These are phyloP conservation scores for Chrysolina americana DNA, from an alignment of 2,888 invertebrate species.

Conservation along the genomic window DNA sequence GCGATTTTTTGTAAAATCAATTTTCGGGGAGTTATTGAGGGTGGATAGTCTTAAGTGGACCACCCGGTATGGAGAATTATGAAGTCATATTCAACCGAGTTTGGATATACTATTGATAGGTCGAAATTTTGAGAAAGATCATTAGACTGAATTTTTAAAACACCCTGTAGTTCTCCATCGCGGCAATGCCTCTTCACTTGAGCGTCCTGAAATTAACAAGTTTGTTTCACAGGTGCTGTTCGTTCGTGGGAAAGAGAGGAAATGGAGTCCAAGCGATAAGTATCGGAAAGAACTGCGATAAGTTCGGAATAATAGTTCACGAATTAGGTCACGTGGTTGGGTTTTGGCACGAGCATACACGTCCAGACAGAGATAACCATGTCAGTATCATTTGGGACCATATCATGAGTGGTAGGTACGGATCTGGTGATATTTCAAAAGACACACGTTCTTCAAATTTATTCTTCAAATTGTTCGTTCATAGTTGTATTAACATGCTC, in stretches of 20 bases:
- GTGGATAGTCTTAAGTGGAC: no score
- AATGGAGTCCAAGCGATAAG: slow-evolving; percentile 96
- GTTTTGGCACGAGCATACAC: slow-evolving; percentile 99
- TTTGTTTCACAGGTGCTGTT: slow-evolving; percentile 85
- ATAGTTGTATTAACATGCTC: no score
- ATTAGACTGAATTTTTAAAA: no score
- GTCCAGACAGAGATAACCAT: slow-evolving; percentile 96
- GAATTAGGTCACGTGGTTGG: slow-evolving; percentile 96
- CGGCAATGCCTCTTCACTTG: no score
- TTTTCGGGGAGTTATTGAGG: no score
- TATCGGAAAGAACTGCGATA: slow-evolving; percentile 98
- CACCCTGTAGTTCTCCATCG: no score
- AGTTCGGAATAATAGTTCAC: slow-evolving; percentile 98
- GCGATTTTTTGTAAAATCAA: no score
- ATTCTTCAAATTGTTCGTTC: no score
- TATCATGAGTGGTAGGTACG: slow-evolving; percentile 89
- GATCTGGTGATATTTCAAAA: not conserved
- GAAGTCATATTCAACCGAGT: no score
- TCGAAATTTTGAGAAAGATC: no score
- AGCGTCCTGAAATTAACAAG: not conserved
- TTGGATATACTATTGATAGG: no score
- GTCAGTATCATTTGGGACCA: slow-evolving; percentile 97
- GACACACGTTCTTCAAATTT: not conserved
- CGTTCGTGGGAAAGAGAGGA: slow-evolving; percentile 97
- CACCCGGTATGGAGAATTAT: no score